Percentiles rank a stretch among this genome's conserved stretches.
Conservation (phyloP, 2,113 vertebrate genomes). For the Phyllostomus hastatus region DNA sequence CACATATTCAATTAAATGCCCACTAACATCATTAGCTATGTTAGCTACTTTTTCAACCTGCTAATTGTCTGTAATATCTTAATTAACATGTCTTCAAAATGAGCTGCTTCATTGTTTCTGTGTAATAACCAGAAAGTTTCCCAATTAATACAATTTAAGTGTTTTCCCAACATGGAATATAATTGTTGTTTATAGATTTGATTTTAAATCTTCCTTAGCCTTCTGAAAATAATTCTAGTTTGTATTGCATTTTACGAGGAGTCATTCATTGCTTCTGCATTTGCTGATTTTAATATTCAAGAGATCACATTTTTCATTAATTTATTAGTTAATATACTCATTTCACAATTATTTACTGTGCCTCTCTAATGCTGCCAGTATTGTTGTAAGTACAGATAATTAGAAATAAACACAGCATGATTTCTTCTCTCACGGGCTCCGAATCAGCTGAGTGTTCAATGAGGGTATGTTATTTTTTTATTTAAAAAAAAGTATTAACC, state of each 20-base stretch:
- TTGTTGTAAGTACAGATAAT: not conserved
- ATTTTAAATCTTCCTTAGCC: not conserved
- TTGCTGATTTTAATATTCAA: slow-evolving; percentile 19
- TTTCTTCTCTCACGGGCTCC: not conserved
- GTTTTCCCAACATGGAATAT: not conserved
- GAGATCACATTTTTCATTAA: not conserved
- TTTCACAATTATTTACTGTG: not conserved
- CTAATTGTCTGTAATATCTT: slow-evolving; percentile 45
- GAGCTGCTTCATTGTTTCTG: not conserved
- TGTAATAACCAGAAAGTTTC: slow-evolving; percentile 15
- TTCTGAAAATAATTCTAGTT: not conserved
- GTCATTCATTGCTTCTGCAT: not conserved
- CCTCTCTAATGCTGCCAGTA: not conserved
- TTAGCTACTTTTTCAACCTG: slow-evolving; percentile 42
- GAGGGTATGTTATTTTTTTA: not conserved
- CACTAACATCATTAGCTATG: slow-evolving; percentile 3
- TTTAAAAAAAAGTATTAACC: not conserved
- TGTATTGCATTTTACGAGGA: not conserved
- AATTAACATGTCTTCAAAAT: slow-evolving; percentile 44
- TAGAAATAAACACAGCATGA: not conserved
- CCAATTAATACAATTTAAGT: slow-evolving; percentile 7
- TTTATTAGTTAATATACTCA: not conserved
- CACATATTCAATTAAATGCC: not conserved
- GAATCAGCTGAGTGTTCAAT: not conserved
- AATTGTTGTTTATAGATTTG: not conserved